Conservation (phyloP, 2,888 invertebrate species). For the Machimus rusticus region DNA sequence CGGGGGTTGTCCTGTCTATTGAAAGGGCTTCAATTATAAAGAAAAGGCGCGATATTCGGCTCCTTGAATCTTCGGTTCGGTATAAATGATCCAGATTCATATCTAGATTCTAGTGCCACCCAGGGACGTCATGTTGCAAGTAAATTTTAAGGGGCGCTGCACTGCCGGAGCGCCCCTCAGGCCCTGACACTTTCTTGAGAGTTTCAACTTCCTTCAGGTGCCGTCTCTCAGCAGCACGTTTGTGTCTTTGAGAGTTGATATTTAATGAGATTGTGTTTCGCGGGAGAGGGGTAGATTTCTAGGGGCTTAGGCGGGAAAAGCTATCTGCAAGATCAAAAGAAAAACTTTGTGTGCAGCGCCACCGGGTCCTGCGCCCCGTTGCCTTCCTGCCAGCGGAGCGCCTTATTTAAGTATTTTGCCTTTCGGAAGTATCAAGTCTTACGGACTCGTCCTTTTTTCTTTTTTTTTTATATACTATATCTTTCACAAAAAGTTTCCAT, state of each 20-base stretch:
- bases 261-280: constrained; percentile 21
- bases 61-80: not conserved
- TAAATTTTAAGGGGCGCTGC: not conserved
- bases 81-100: not conserved
- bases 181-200: not conserved
- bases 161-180: not conserved
- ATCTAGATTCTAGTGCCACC: not conserved
- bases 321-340: constrained; percentile 25
- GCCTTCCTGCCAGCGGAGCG: not conserved
- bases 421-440: not conserved
- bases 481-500: not conserved
- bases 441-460: not conserved
- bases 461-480: not conserved
- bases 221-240: not conserved
- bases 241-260: constrained; percentile 10
- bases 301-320: not conserved
- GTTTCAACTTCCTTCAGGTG: not conserved
- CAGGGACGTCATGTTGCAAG: not conserved
- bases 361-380: not conserved
- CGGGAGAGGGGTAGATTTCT: not conserved
- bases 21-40: not conserved
- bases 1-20: not conserved
- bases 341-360: not conserved
- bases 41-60: not conserved
- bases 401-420: constrained; percentile 1